Conservation (phyloP, 2,888 invertebrate genomes). For the Noctua pronuba region DNA sequence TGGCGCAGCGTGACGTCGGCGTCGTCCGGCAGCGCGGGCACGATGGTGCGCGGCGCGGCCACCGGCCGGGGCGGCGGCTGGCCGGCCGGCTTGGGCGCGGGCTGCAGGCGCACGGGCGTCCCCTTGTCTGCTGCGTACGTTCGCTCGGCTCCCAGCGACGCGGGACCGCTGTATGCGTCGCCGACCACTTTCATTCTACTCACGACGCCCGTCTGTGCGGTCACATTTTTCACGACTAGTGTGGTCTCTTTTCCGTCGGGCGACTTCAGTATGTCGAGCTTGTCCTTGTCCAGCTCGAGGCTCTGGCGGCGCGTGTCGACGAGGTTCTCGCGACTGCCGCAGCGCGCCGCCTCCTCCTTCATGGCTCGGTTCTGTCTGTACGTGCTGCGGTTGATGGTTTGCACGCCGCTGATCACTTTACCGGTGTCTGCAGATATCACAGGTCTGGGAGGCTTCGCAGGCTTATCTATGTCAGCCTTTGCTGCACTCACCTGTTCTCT, state of each 20-base stretch:
- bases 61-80: conserved; percentile 78
- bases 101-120: conserved; percentile 65
- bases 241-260: conserved; percentile 77
- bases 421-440: conserved; percentile 86
- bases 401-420: conserved; percentile 88
- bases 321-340: conserved; percentile 84
- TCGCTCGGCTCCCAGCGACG: conserved; percentile 75
- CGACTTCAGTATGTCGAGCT: conserved; percentile 74
- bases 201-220: conserved; percentile 86
- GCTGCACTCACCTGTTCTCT: conserved; percentile 72
- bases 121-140: conserved; percentile 51
- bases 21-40: conserved; percentile 74
- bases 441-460: conserved; percentile 92
- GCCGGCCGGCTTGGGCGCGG: conserved; percentile 67
- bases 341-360: conserved; percentile 84
- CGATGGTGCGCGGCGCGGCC: conserved; percentile 83
- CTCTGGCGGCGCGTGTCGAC: conserved; percentile 88
- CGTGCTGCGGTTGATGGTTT: conserved; percentile 91
- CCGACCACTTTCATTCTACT: conserved; percentile 84
- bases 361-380: conserved; percentile 89
- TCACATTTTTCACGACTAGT: conserved; percentile 81
- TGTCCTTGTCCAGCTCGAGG: conserved; percentile 90
- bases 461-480: conserved; percentile 85
- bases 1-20: conserved; percentile 90
- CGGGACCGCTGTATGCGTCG: conserved; percentile 80